A percentile compares a stretch with the other conserved stretches of the same genome.
Conservation (phyloP, 2,113 vertebrate species). For the Panthera leo region DNA sequence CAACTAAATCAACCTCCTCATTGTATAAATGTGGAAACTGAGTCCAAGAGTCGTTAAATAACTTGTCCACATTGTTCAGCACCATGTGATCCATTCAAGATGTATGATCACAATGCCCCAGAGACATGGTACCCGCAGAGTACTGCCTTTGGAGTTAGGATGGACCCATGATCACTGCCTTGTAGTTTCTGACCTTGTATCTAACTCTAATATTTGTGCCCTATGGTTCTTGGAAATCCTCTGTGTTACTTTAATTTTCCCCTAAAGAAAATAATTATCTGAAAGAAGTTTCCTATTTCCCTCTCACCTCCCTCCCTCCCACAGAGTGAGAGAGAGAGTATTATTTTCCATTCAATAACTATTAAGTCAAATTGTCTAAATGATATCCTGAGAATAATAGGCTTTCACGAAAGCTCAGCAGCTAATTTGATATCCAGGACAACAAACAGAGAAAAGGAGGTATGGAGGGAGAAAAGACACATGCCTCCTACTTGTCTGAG, state of each 20-base stretch:
- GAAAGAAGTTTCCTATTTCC: background rate
- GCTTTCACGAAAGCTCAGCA: constrained; percentile 14
- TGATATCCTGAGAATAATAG: constrained; percentile 6
- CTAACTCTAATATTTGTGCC: background rate
- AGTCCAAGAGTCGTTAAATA: background rate
- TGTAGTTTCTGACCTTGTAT: background rate
- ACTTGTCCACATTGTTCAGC: background rate
- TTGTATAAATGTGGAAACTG: background rate
- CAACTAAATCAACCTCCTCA: background rate
- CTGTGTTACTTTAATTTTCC: background rate
- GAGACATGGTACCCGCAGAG: background rate
- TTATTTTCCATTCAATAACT: constrained; percentile 1
- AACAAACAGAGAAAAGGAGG: constrained; percentile 15
- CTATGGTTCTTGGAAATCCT: background rate
- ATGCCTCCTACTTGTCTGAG: background rate
- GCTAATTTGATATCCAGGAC: constrained; percentile 33
- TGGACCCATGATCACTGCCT: background rate
- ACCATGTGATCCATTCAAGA: background rate
- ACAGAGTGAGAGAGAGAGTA: background rate
- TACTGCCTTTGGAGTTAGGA: background rate
- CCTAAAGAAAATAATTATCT: background rate
- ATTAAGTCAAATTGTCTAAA: background rate
- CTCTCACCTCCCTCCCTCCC: background rate
- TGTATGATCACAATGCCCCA: background rate
- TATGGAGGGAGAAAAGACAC: background rate